phyloP scores from a whole-genome alignment of 2,113 vertebrate genomes.

The Campylorhamphus procurvoides region DNA sequence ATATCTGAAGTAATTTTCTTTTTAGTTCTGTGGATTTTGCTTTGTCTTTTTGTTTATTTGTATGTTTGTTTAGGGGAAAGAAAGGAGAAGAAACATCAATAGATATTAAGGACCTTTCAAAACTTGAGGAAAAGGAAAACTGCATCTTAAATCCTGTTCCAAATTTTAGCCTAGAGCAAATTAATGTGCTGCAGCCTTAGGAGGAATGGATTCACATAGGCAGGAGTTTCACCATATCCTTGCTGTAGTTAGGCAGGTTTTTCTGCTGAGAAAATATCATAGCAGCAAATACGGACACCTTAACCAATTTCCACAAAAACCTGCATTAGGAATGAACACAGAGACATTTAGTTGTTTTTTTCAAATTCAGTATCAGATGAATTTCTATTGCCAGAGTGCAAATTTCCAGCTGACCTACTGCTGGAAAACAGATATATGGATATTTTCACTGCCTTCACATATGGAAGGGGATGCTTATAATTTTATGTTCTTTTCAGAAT shows the following conservation, averaged over 20 bases:
- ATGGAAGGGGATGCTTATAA: background rate
- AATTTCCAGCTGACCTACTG: background rate
- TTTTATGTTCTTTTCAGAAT: background rate
- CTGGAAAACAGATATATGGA: background rate
- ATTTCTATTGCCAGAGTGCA: background rate
- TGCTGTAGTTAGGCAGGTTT: background rate
- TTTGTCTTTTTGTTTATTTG: background rate
- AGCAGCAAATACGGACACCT: background rate
- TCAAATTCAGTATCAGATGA: background rate
- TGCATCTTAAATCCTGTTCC: background rate
- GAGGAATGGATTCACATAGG: background rate
- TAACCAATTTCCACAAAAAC: background rate
- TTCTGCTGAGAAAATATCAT: background rate
- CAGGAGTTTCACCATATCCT: background rate
- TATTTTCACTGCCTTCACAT: background rate
- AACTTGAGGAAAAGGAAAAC: conserved; percentile 48
- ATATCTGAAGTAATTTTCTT: conserved; percentile 29
- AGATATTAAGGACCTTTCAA: conserved; percentile 27
- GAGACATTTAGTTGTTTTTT: conserved; percentile 43
- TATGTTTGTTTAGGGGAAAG: background rate
- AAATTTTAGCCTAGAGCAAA: conserved; percentile 49
- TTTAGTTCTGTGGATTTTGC: background rate
- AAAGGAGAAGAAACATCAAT: background rate
- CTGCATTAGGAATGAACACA: background rate
- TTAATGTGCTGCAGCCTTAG: background rate